Evolutionary conservation across 2,113 vertebrate species (phyloP).

Genomic region (Corydoras sp.): DNA sequence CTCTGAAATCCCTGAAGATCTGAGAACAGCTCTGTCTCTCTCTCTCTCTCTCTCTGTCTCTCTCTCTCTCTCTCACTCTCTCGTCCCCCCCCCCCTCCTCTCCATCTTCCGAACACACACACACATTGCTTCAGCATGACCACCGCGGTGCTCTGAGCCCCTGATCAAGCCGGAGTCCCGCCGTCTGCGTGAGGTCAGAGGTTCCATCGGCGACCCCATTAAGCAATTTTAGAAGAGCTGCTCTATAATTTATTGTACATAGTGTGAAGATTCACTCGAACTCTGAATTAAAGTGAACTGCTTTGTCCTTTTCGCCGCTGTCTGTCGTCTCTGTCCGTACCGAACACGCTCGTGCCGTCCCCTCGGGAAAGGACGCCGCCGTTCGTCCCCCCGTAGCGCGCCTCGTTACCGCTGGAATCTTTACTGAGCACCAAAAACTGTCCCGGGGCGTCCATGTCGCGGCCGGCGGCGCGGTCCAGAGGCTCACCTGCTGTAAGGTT

Average conservation of each 20-base stretch:
- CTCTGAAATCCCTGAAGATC: constrained; percentile 89
- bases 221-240: constrained; percentile 57
- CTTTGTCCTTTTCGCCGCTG: constrained; percentile 64
- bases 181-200: constrained; percentile 16
- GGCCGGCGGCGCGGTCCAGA: too few species aligned
- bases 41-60: neutral
- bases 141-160: constrained; percentile 40
- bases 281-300: constrained; percentile 66
- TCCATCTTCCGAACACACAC: constrained; percentile 18
- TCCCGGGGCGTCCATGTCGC: too few species aligned
- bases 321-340: constrained; percentile 55
- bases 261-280: constrained; percentile 62
- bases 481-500: too few species aligned
- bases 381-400: too few species aligned
- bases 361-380: too few species aligned
- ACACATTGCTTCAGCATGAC: constrained; percentile 61
- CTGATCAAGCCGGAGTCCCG: constrained; percentile 20
- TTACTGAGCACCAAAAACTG: too few species aligned
- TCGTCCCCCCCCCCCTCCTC: neutral
- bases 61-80: constrained; percentile 11
- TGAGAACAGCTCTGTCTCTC: constrained; percentile 52
- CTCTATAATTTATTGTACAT: constrained; percentile 92
- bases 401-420: too few species aligned
- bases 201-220: constrained; percentile 35
- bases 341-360: constrained; percentile 12